These are phyloP conservation scores for Metellina segmentata DNA, from an alignment of 2,888 invertebrate species.

Conservation along the genomic window DNA sequence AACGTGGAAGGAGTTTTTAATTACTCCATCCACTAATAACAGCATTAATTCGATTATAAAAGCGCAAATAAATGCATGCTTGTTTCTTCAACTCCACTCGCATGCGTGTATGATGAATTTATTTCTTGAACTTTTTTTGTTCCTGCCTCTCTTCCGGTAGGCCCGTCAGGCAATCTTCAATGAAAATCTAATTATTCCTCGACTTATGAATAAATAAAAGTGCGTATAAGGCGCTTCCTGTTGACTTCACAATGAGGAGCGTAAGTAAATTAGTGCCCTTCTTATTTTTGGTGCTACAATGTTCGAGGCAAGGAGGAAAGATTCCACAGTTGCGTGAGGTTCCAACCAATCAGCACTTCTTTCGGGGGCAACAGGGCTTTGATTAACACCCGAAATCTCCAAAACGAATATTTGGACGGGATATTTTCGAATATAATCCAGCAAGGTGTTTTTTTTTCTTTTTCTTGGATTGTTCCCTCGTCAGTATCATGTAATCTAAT, in stretches of 20 bases:
- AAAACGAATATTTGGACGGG: no score
- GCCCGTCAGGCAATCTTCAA: conserved; percentile 19
- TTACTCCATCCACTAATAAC: conserved; percentile 51
- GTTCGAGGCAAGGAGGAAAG: no score
- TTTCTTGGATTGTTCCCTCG: no score
- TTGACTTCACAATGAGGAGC: conserved; percentile 23
- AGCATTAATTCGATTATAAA: conserved; percentile 57
- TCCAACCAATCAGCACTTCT: no score
- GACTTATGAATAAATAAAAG: conserved; percentile 43
- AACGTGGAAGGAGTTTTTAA: conserved; percentile 30
- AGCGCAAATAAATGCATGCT: conserved; percentile 39
- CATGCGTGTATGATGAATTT: conserved; percentile 16
- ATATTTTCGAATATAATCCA: no score
- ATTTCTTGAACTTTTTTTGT: conserved; percentile 34
- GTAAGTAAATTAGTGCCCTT: conserved; percentile 39
- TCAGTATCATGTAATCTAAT: no score
- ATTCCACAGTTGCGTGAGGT: no score
- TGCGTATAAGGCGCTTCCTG: not conserved
- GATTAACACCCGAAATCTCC: no score
- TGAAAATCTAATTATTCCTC: conserved; percentile 46
- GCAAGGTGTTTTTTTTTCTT: no score
- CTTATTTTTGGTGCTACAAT: not conserved
- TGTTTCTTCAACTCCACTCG: conserved; percentile 1
- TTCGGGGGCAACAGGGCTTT: no score
- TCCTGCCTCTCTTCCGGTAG: not conserved